Conservation (phyloP, 2,888 invertebrate genomes). For the Griposia aprilina region DNA sequence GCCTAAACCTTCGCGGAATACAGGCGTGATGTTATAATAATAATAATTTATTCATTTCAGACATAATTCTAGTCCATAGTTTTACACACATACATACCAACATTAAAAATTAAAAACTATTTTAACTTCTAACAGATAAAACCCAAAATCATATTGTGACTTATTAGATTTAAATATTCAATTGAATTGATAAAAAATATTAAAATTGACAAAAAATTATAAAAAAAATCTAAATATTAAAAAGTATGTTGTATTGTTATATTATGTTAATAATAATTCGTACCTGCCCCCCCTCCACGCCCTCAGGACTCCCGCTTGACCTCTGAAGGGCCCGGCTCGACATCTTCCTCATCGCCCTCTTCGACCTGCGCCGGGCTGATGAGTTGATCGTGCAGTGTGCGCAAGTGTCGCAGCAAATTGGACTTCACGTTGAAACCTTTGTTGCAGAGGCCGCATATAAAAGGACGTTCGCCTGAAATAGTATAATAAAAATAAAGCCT, state of each 20-base stretch:
- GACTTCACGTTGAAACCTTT: slow-evolving; percentile 95
- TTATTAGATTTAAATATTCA: too few relatives aligned
- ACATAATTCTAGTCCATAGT: too few relatives aligned
- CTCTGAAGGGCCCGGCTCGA: slow-evolving; percentile 73
- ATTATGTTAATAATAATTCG: background rate
- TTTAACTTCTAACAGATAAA: too few relatives aligned
- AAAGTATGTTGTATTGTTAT: too few relatives aligned
- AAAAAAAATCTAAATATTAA: too few relatives aligned
- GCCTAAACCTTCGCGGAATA: background rate
- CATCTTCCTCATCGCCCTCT: slow-evolving; percentile 74
- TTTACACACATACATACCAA: too few relatives aligned
- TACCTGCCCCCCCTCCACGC: slow-evolving; percentile 87
- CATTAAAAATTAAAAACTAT: too few relatives aligned
- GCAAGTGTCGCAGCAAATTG: slow-evolving; percentile 93
- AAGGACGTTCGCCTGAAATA: slow-evolving; percentile 92
- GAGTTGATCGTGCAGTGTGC: slow-evolving; percentile 94
- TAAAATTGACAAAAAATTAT: too few relatives aligned
- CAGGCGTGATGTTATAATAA: background rate
- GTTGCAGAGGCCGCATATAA: slow-evolving; percentile 93
- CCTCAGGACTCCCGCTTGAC: slow-evolving; percentile 87
- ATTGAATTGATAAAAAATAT: too few relatives aligned
- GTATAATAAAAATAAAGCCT: background rate
- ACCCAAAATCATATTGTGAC: too few relatives aligned
- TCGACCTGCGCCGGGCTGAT: slow-evolving; percentile 79
- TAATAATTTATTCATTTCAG: too few relatives aligned